A percentile compares a stretch with the other conserved stretches of the same genome.
phyloP scores from a whole-genome alignment of 2,888 invertebrate species.

The Megastigmus dorsalis region DNA sequence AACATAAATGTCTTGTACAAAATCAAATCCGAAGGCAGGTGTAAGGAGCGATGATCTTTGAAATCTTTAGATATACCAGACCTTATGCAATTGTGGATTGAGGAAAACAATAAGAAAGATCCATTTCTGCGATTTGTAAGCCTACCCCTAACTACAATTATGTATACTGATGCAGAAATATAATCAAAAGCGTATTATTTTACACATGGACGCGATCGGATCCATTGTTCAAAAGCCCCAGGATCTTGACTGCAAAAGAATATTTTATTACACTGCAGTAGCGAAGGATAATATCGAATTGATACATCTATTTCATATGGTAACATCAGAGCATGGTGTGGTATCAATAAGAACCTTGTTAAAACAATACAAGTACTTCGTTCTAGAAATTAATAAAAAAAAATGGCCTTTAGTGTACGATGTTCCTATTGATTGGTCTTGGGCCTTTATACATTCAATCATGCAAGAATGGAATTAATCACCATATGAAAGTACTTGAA shows the following conservation, averaged over 20 bases:
- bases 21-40: constrained; percentile 34
- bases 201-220: constrained; percentile 55
- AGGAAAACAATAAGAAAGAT: constrained; percentile 13
- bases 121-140: constrained; percentile 11
- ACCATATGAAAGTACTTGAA: constrained; percentile 39
- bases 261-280: constrained; percentile 48
- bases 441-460: constrained; percentile 46
- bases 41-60: background rate
- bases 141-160: constrained; percentile 20
- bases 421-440: constrained; percentile 51
- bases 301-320: constrained; percentile 40
- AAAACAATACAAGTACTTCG: constrained; percentile 38
- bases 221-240: constrained; percentile 44
- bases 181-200: constrained; percentile 18
- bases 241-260: constrained; percentile 38
- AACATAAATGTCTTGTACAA: constrained; percentile 19
- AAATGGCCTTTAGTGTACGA: constrained; percentile 49
- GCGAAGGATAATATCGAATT: background rate
- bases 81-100: constrained; percentile 20
- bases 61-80: constrained; percentile 51
- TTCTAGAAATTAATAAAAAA: background rate
- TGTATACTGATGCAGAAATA: constrained; percentile 41
- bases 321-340: constrained; percentile 47
- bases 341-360: constrained; percentile 40
- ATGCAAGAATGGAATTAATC: constrained; percentile 44